A percentile compares a stretch with the other conserved stretches of the same genome.
These are phyloP conservation scores for Anoplolepis gracilipes DNA, from an alignment of 1,140 invertebrate genomes.

Conservation along the genomic window DNA sequence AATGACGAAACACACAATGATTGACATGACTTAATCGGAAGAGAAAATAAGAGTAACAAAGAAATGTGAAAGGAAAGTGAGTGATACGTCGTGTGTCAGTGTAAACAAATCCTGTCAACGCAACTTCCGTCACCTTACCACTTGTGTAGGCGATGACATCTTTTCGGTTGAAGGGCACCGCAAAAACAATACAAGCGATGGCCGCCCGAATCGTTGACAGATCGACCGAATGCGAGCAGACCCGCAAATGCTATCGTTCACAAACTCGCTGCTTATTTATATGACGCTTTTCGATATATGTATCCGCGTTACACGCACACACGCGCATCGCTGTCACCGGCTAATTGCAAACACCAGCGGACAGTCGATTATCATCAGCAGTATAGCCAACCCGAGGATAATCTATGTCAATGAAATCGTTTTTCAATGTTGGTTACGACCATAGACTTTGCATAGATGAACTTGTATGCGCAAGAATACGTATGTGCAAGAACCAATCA, in stretches of 20 bases:
- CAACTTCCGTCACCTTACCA: conserved; percentile 66
- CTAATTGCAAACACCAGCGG: too few species aligned
- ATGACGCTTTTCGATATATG: conserved; percentile 20
- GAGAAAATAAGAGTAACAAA: not conserved
- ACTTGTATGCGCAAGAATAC: too few species aligned
- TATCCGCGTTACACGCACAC: not conserved
- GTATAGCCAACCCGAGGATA: not conserved
- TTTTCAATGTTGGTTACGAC: too few species aligned
- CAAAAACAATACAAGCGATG: not conserved
- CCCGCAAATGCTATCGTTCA: conserved; percentile 23
- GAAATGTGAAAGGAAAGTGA: not conserved
- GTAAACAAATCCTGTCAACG: conserved; percentile 20
- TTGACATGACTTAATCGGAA: not conserved
- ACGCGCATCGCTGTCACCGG: not conserved
- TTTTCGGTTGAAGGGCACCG: conserved; percentile 52
- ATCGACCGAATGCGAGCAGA: not conserved
- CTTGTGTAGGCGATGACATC: conserved; percentile 78
- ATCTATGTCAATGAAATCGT: too few species aligned
- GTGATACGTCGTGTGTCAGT: not conserved
- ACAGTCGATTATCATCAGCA: not conserved
- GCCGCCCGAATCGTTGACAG: not conserved
- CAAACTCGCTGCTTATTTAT: conserved; percentile 48
- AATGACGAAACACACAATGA: not conserved
- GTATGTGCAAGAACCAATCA: too few species aligned
- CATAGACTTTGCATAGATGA: too few species aligned